These are phyloP conservation scores for Proterorhinus semilunaris DNA, from an alignment of 2,113 vertebrate genomes.

Conservation along the genomic window DNA sequence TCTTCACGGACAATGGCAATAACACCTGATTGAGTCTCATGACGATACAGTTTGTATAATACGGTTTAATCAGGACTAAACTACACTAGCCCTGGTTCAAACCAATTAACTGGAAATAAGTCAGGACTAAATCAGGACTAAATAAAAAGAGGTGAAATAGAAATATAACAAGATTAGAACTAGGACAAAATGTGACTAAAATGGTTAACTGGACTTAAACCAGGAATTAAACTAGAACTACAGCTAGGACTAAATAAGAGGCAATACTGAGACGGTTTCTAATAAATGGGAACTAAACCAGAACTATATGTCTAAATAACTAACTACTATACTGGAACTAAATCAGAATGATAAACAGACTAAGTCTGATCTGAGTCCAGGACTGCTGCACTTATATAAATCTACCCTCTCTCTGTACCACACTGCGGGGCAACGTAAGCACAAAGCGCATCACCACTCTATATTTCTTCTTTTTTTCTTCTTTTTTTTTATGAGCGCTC, in stretches of 20 bases:
- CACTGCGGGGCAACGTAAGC: conserved; percentile 28
- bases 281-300: background rate
- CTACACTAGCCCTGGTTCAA: background rate
- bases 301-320: background rate
- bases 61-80: background rate
- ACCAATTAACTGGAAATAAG: too few species aligned
- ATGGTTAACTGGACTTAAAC: too few species aligned
- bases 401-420: background rate
- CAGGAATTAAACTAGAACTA: too few species aligned
- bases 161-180: too few species aligned
- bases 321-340: background rate
- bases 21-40: background rate
- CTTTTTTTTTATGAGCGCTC: conserved; percentile 23
- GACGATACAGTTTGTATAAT: background rate
- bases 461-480: conserved; percentile 30
- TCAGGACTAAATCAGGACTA: too few species aligned
- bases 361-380: background rate
- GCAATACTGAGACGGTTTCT: too few species aligned
- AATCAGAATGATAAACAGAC: background rate
- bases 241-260: too few species aligned
- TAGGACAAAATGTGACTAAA: too few species aligned
- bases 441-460: background rate
- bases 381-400: background rate
- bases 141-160: too few species aligned
- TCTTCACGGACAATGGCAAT: too few species aligned